Conservation (phyloP, 2,797 vertebrate species). For the Ciconia nigra region DNA sequence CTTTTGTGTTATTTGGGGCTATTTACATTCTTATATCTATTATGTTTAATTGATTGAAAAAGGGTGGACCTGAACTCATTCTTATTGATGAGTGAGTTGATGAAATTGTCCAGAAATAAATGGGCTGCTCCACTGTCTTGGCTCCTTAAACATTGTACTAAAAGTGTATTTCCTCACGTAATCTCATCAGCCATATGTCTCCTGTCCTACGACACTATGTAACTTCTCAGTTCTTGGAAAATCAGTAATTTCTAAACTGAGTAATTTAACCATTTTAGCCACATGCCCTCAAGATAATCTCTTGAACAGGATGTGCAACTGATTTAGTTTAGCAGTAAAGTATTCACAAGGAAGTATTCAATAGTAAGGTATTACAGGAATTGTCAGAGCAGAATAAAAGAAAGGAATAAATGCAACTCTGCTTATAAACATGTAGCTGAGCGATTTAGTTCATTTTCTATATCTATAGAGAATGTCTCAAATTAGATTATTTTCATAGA, state of each 20-base stretch:
- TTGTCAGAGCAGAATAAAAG: background rate
- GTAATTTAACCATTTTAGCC: background rate
- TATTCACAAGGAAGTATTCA: background rate
- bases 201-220: background rate
- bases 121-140: background rate
- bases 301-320: background rate
- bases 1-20: background rate
- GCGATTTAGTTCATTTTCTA: background rate
- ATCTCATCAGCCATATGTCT: background rate
- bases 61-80: background rate
- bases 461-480: background rate
- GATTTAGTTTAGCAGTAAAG: background rate
- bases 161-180: background rate
- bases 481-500: background rate
- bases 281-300: background rate
- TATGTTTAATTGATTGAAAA: background rate
- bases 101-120: background rate
- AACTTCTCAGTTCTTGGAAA: background rate
- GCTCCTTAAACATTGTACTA: background rate
- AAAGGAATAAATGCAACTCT: background rate
- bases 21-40: background rate
- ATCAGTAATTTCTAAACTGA: background rate
- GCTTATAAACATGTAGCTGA: background rate
- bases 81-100: background rate
- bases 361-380: background rate